Evolutionary conservation across 2,888 invertebrate species (phyloP).

Genomic region (Sycophila texana): DNA sequence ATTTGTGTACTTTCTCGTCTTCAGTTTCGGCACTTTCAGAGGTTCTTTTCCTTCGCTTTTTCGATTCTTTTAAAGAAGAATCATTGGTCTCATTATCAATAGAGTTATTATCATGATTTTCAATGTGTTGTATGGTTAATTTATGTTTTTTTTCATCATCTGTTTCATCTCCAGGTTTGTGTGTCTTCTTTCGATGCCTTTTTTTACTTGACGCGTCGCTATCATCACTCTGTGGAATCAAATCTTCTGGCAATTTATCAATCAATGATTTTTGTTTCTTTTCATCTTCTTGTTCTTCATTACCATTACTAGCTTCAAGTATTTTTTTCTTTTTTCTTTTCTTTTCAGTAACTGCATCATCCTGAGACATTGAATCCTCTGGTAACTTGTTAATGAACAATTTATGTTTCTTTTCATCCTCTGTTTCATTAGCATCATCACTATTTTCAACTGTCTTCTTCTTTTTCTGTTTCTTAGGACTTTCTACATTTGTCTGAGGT

Average conservation of each 20-base stretch:
- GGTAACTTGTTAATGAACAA: no score
- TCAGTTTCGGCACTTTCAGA: conserved; percentile 15
- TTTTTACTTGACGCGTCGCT: not conserved
- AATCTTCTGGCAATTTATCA: no score
- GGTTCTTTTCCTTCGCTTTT: conserved; percentile 25
- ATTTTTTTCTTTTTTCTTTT: no score
- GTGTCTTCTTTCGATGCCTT: conserved; percentile 47
- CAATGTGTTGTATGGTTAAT: not conserved
- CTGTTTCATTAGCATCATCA: no score
- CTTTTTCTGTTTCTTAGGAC: not conserved
- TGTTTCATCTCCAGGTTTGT: conserved; percentile 27
- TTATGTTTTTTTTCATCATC: conserved; percentile 29
- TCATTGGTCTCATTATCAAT: not conserved
- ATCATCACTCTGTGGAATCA: no score
- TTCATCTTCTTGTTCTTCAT: no score
- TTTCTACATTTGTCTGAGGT: not conserved
- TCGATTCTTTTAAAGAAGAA: conserved; percentile 2
- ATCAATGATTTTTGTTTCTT: no score
- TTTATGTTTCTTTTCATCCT: no score
- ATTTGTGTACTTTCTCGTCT: conserved; percentile 21
- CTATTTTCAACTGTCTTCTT: no score
- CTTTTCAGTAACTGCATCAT: no score
- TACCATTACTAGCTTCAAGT: no score
- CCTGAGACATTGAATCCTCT: no score
- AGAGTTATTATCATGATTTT: not conserved